Base-by-base conservation (phyloP, 2,797 vertebrate genomes). In the Crocidura indochinensis region DNA sequence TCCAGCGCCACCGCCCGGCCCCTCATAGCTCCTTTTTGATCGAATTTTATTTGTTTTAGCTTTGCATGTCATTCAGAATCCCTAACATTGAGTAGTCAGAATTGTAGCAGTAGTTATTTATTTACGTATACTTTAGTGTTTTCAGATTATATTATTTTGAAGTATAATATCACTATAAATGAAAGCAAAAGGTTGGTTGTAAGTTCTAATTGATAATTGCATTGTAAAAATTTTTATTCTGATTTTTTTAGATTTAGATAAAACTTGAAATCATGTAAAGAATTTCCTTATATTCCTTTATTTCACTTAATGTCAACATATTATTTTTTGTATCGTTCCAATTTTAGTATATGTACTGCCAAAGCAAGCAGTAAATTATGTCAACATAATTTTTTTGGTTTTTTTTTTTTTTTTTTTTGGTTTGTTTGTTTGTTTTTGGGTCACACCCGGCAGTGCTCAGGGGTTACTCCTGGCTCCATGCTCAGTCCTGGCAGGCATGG, bases 151-250 rank as follows among this genome's bases (percentile, higher is more conserved):
- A 22, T 8, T 56, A 14, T 46, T 69, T 87, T 8, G 24, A 31
- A 19, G 80, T 60, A 68, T 71, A 93, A 69, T 29, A 69, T 78
- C 4, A 46, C 38, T 38, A 38, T 38, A 38, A 24, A 84, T 64
- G 51, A 69, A 93, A 53, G 17, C 85, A 7, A 15, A 47, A 71
- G 22, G 22, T 74, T 78, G 27, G 7, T 87, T 92, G 2, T 94
- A 89, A 89, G 93, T 47, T 89, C 65, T 72, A 38, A 0, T 78
- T 82, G 73, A 68, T 19, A 92, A 0, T 80, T 78, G 0, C 2
- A 75, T 26, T 72, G 82, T 78, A 78, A 53, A 38, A 79, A 79
- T 72, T 26, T n/a, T 78, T 89, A 60, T 69, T 92, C 84, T 69
- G 73, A 83, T 85, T 12, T 78, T 46, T 88, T 88, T 72, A 56